Percentiles rank a stretch among this genome's conserved stretches.
phyloP scores from a whole-genome alignment of 2,797 vertebrate species.

The Decapterus maruadsi region DNA sequence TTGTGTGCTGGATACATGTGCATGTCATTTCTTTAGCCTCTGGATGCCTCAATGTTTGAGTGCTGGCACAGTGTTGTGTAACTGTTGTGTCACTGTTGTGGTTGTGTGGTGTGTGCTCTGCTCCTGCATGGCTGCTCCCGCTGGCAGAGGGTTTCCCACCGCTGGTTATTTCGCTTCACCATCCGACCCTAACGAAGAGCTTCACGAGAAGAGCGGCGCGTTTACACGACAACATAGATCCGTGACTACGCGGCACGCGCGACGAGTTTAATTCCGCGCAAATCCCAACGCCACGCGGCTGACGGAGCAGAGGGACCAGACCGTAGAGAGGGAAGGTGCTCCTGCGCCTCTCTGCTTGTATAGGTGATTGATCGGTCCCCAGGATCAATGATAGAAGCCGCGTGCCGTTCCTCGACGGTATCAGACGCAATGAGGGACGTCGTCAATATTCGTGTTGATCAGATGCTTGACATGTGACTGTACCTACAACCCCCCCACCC shows the following conservation, averaged over 20 bases:
- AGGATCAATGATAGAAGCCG: conserved; percentile 47
- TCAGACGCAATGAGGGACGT: conserved; percentile 23
- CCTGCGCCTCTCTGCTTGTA: conserved; percentile 20
- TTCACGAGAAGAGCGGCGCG: neutral
- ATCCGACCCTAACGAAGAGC: neutral
- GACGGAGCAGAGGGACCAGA: too few relatives aligned
- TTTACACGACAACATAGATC: neutral
- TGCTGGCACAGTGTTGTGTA: conserved; percentile 31
- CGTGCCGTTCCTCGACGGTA: conserved; percentile 26
- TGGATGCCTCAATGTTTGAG: conserved; percentile 13
- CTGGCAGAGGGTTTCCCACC: neutral
- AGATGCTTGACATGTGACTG: conserved; percentile 28
- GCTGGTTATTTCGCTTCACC: neutral
- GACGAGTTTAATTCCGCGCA: neutral
- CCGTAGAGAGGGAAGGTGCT: conserved; percentile 2
- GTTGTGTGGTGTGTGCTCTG: conserved; percentile 2
- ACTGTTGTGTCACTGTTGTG: conserved; percentile 22
- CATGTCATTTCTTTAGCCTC: conserved; percentile 13
- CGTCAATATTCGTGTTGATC: conserved; percentile 55
- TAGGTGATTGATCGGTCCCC: conserved; percentile 51
- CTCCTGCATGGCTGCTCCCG: conserved; percentile 65
- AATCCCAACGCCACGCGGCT: neutral
- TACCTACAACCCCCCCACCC: neutral
- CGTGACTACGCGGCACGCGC: too few relatives aligned
- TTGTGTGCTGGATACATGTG: neutral